These are phyloP conservation scores for Hydractinia symbiolongicarpus DNA, from an alignment of 30 jellyfish, hydroid and myxozoan genomes.

Conservation along the genomic window DNA sequence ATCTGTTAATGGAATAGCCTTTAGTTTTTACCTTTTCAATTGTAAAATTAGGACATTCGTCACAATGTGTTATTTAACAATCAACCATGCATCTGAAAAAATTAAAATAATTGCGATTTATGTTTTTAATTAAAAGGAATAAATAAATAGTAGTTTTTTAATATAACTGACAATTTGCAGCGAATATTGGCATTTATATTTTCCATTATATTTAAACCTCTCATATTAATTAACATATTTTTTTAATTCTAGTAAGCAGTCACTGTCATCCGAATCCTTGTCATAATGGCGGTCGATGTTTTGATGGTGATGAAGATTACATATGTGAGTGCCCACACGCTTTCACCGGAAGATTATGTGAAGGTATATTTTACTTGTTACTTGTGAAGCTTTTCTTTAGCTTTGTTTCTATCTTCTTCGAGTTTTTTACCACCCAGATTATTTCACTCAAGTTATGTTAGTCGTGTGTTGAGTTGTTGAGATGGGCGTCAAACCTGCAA, in stretches of 20 bases:
- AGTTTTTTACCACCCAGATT: neutral
- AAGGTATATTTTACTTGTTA: conserved; percentile 36
- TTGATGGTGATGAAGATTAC: conserved; percentile 71
- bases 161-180: too few relatives aligned
- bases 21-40: too few relatives aligned
- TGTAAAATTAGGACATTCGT: too few relatives aligned
- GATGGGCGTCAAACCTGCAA: neutral
- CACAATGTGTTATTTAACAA: too few relatives aligned
- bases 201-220: too few relatives aligned
- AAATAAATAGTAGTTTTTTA: too few relatives aligned
- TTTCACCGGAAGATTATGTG: conserved; percentile 61
- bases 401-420: neutral
- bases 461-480: neutral
- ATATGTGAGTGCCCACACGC: conserved; percentile 84
- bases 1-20: too few relatives aligned
- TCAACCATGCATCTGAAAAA: too few relatives aligned
- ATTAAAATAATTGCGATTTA: too few relatives aligned
- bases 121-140: too few relatives aligned
- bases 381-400: neutral
- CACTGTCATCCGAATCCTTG: conserved; percentile 89
- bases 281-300: conserved; percentile 72
- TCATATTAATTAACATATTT: too few relatives aligned
- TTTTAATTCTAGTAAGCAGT: conserved; percentile 43
- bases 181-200: too few relatives aligned
- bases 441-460: neutral